These are phyloP conservation scores for Carpatolechia fugitivella DNA, from an alignment of 2,888 invertebrate genomes.

Conservation along the genomic window DNA sequence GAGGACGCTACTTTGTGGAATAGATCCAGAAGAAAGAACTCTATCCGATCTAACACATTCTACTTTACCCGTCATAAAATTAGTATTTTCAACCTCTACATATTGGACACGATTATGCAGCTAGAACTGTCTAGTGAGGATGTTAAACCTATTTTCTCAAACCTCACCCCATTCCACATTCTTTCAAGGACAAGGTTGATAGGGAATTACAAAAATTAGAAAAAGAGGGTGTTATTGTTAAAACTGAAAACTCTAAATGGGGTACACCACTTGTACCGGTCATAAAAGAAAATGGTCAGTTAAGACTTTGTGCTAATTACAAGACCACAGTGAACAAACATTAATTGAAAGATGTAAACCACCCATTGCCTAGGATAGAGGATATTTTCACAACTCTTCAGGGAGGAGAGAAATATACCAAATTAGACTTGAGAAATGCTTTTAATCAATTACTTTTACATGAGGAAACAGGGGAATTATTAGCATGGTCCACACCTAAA, in stretches of 20 bases:
- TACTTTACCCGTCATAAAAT: too few species aligned
- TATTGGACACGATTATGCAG: too few species aligned
- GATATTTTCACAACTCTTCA: constrained; percentile 15
- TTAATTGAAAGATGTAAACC: constrained; percentile 11
- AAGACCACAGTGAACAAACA: constrained; percentile 14
- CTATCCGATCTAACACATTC: too few species aligned
- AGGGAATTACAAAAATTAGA: background rate
- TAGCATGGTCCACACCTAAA: constrained; percentile 8
- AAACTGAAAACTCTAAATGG: constrained; percentile 4
- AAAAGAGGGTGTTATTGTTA: constrained; percentile 1
- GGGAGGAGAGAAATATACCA: constrained; percentile 11
- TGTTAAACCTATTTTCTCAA: background rate
- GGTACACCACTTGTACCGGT: background rate
- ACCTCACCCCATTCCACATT: background rate
- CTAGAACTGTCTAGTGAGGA: background rate
- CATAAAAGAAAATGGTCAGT: background rate
- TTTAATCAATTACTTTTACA: constrained; percentile 14
- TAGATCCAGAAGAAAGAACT: too few species aligned
- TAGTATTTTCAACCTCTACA: too few species aligned
- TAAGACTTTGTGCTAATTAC: constrained; percentile 12
- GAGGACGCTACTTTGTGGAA: too few species aligned
- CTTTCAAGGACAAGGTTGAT: background rate
- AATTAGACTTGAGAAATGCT: constrained; percentile 12
- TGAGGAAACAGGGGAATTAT: background rate
- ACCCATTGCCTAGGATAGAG: constrained; percentile 14